phyloP scores from a whole-genome alignment of 2,888 invertebrate species.

The Nomada goodeniana region DNA sequence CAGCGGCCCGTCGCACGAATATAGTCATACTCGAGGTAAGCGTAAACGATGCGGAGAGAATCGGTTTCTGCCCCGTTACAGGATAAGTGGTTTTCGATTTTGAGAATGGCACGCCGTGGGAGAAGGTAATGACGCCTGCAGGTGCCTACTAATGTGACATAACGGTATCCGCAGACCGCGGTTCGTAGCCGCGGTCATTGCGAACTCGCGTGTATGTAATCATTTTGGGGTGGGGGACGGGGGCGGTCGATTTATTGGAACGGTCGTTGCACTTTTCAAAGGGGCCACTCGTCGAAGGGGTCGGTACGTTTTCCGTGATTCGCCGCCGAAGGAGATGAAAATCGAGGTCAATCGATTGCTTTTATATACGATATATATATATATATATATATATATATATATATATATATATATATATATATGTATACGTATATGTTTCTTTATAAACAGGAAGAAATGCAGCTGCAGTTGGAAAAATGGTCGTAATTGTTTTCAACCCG shows the following conservation, averaged over 20 bases:
- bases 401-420: too few species aligned
- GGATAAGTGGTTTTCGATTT: constrained; percentile 67
- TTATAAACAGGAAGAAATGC: too few species aligned
- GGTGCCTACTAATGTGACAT: constrained; percentile 84
- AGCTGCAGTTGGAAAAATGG: too few species aligned
- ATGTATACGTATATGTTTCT: too few species aligned
- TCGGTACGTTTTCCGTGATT: constrained; percentile 55
- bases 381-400: too few species aligned
- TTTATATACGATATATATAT: neutral
- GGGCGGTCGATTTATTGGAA: constrained; percentile 81
- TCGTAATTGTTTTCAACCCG: too few species aligned
- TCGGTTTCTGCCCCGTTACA: constrained; percentile 46
- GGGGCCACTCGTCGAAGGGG: constrained; percentile 72
- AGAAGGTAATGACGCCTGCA: constrained; percentile 77
- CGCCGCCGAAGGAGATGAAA: constrained; percentile 23
- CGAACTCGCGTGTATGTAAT: constrained; percentile 78
- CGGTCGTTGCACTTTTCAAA: constrained; percentile 82
- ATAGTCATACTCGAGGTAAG: neutral
- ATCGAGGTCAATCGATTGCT: constrained; percentile 19
- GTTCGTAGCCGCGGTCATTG: constrained; percentile 76
- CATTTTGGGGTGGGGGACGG: constrained; percentile 73
- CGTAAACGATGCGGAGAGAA: constrained; percentile 21
- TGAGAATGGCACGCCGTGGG: constrained; percentile 67
- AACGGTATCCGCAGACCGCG: constrained; percentile 82
- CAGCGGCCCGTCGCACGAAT: neutral